Evolutionary conservation across 2,797 vertebrate species (phyloP), one percentile per base, ranked within the genome.

Genomic region (Eurystomus glaucurus): DNA sequence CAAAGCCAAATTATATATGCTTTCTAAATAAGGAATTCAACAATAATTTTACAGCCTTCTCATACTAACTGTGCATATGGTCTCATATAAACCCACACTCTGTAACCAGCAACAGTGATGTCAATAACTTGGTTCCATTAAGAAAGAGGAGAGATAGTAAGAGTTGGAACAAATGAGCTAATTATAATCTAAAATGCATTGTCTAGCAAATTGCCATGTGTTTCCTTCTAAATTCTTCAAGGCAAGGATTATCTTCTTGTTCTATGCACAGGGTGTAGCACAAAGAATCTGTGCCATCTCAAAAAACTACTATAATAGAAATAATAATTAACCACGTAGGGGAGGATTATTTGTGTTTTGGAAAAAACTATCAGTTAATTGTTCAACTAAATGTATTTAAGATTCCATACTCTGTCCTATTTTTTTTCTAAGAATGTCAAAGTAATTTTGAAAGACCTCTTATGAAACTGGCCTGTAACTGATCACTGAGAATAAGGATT

Each of bases 1-100:
- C 78, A 88, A 91, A 91, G 43, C 11, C 31, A 87, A 62, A 64
- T 77, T 9, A 37, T 21, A 37, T 21, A 46, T 31, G 21, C 16
- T 70, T 91, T 95, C 57, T 91, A 45, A 92, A 65, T 25, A 70
- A 57, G 39, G 55, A 74, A 76, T 87, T 90, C 41, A 79, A 21
- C 21, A 76, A 5, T 48, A 70, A 83, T 18, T 83, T 71, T 45
- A n/a, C 18, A 84, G 5, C 25, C 7, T 5, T 71, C 39, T 77
- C 11, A n/a, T 54, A 31, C 21, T 45, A 52, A 37, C 22, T 39
- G 20, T 70, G 45, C 45, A 31, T 58, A 71, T 58, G 33, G 9
- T 80, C 39, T 29, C 29, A 11, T 45, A 52, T 43, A 77, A 83
- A 17, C 31, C 58, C 23, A 11, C 31, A 9, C 14, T 64, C 37